Percentiles rank a stretch among this genome's conserved stretches.
phyloP scores from a whole-genome alignment of 2,113 vertebrate genomes.

The Osmerus eperlanus region DNA sequence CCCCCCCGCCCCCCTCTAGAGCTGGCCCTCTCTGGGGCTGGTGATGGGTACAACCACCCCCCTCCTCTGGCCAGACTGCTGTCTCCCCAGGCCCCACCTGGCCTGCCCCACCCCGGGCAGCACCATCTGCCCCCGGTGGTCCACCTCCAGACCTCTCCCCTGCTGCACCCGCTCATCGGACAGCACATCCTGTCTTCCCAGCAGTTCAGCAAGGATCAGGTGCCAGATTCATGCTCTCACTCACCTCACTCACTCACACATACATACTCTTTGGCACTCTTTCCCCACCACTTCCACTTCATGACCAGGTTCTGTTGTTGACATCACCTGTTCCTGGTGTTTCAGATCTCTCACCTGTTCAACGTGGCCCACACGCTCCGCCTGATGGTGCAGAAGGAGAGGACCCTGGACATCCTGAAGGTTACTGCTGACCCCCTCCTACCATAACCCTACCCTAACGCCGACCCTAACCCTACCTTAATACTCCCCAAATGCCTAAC shows the following conservation, averaged over 20 bases:
- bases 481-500: too few species aligned
- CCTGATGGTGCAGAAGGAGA: conserved; percentile 93
- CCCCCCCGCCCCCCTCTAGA: neutral
- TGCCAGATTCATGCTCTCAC: conserved; percentile 34
- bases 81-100: conserved; percentile 74
- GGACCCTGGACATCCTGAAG: conserved; percentile 92
- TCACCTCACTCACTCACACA: neutral
- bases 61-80: conserved; percentile 81
- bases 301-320: neutral
- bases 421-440: conserved; percentile 56
- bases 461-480: too few species aligned
- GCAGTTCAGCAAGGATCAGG: conserved; percentile 97
- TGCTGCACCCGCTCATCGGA: conserved; percentile 84
- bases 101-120: too few species aligned
- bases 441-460: too few species aligned
- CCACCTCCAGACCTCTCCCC: conserved; percentile 81
- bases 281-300: neutral
- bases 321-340: neutral
- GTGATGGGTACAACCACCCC: conserved; percentile 73
- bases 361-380: conserved; percentile 89
- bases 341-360: conserved; percentile 90
- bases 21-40: neutral
- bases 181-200: conserved; percentile 88
- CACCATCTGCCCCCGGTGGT: conserved; percentile 26
- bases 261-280: neutral